These are phyloP conservation scores for Scotopteryx bipunctaria DNA, from an alignment of 2,888 invertebrate genomes.

Conservation along the genomic window DNA sequence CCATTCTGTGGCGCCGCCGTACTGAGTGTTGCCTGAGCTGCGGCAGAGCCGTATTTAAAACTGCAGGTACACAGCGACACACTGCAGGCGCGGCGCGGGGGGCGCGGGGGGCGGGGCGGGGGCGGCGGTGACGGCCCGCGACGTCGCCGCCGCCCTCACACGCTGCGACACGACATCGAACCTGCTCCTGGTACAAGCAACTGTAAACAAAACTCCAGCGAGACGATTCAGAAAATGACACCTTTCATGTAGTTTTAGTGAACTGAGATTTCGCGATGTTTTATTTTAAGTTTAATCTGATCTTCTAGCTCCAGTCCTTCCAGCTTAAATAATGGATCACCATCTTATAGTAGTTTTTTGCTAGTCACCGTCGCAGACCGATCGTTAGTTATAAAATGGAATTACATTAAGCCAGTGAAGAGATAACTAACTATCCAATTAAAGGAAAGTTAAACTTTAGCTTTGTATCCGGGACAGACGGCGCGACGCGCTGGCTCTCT, in stretches of 20 bases:
- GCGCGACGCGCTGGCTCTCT: background rate
- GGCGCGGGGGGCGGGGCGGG: slow-evolving; percentile 11
- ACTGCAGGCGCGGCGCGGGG: slow-evolving; percentile 28
- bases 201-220: no score
- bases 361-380: no score
- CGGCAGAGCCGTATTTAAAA: slow-evolving; percentile 11
- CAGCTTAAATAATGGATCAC: no score
- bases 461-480: slow-evolving; percentile 9
- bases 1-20: background rate
- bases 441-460: slow-evolving; percentile 40
- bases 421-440: slow-evolving; percentile 38
- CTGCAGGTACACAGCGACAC: slow-evolving; percentile 28
- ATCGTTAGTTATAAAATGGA: slow-evolving; percentile 9
- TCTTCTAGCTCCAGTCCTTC: no score
- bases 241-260: no score
- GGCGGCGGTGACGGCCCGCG: slow-evolving; percentile 10
- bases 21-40: background rate
- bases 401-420: slow-evolving; percentile 15
- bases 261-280: no score
- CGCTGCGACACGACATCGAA: background rate
- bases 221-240: no score
- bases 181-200: background rate
- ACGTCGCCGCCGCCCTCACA: background rate
- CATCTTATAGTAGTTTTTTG: no score
- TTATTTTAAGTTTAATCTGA: no score